Evolutionary conservation across 2,888 invertebrate genomes (phyloP).

Genomic region (Mongoloraphidia duomilia): DNA sequence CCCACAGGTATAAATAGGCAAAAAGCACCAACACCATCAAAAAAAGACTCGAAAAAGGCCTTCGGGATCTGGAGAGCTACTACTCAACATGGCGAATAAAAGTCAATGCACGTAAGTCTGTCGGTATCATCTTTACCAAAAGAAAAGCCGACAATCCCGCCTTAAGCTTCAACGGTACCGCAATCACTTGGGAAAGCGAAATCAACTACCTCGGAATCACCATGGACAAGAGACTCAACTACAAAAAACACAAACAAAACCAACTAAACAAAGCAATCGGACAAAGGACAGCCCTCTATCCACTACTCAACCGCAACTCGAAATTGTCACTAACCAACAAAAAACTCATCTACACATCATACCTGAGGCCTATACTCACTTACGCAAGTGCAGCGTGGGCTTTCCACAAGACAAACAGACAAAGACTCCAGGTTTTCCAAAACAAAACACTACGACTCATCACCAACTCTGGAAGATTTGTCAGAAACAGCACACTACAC

Average conservation of each 20-base stretch:
- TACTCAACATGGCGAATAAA: slow-evolving; percentile 10
- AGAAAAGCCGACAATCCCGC: not conserved
- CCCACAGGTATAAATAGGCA: too few relatives aligned
- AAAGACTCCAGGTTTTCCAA: not conserved
- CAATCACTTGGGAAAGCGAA: not conserved
- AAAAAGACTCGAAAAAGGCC: slow-evolving; percentile 10
- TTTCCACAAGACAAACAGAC: not conserved
- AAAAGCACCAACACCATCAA: slow-evolving; percentile 10
- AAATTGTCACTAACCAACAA: not conserved
- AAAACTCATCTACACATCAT: not conserved
- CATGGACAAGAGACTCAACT: not conserved
- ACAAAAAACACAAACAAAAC: not conserved
- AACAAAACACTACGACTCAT: not conserved
- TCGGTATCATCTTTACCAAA: slow-evolving; percentile 7
- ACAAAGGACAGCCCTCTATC: not conserved
- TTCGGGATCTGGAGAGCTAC: slow-evolving; percentile 5
- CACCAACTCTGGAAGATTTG: not conserved
- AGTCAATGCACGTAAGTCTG: slow-evolving; percentile 9
- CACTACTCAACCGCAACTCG: not conserved
- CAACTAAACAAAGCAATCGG: not conserved
- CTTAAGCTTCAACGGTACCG: not conserved
- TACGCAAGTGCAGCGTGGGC: not conserved
- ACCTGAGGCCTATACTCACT: not conserved
- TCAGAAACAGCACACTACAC: not conserved
- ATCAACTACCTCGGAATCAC: not conserved